Conservation (phyloP, 1,140 invertebrate species). For the Phymorhynchus buccinoides region DNA sequence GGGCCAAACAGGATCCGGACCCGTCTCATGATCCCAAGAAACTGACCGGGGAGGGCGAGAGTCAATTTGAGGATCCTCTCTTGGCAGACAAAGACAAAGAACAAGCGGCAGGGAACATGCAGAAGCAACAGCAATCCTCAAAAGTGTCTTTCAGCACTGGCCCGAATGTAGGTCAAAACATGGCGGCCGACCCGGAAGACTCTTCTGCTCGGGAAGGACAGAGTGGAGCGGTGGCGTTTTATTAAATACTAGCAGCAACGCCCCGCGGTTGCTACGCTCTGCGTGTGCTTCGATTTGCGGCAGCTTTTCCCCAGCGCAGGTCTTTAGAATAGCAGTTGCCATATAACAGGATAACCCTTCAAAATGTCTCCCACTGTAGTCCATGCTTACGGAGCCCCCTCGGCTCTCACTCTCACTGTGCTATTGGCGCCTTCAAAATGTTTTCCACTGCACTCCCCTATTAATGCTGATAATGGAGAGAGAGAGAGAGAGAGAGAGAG, state of each 20-base stretch:
- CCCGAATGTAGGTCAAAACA: background rate
- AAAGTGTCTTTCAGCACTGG: background rate
- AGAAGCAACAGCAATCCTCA: no score
- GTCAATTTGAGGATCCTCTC: background rate
- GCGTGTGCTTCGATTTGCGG: background rate
- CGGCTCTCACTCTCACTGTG: no score
- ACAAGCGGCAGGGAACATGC: background rate
- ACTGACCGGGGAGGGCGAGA: background rate
- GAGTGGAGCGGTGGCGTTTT: background rate
- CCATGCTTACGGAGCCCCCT: no score
- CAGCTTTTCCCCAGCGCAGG: no score
- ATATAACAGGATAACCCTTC: no score
- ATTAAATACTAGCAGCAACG: background rate
- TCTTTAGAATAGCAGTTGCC: no score
- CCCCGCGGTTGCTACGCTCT: background rate
- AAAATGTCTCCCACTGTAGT: no score
- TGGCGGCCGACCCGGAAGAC: background rate
- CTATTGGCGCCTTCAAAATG: no score
- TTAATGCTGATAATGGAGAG: no score
- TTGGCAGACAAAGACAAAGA: background rate
- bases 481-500: no score
- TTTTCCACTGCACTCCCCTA: no score
- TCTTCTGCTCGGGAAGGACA: no score
- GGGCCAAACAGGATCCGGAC: conserved; percentile 40
- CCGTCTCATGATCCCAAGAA: background rate